Conservation (phyloP, 2,113 vertebrate species). For the Rhinogobius similis region DNA sequence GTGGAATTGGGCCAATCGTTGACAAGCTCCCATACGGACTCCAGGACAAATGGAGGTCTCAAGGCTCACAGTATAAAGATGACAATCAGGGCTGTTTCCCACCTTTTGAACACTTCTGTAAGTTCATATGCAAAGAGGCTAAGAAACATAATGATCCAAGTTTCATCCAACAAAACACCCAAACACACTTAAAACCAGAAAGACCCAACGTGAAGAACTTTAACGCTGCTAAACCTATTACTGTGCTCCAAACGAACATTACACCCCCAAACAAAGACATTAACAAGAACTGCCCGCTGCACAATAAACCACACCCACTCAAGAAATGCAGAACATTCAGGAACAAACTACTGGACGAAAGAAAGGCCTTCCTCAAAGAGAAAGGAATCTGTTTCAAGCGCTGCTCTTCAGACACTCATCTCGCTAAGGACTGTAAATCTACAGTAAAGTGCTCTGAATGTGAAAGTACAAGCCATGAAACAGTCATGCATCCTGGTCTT, state of each 20-base stretch:
- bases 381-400: too few species aligned
- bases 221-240: background rate
- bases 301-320: background rate
- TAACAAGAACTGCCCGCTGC: slow-evolving; percentile 11
- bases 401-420: slow-evolving; percentile 11
- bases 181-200: background rate
- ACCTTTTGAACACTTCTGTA: slow-evolving; percentile 13
- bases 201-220: background rate
- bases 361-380: slow-evolving; percentile 25
- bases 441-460: slow-evolving; percentile 33
- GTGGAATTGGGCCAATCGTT: slow-evolving; percentile 7
- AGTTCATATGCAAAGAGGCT: slow-evolving; percentile 6
- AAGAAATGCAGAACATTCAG: slow-evolving; percentile 22
- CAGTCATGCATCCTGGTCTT: slow-evolving; percentile 8
- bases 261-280: background rate
- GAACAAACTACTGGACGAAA: background rate
- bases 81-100: slow-evolving; percentile 10
- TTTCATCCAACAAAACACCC: background rate
- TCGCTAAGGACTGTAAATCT: slow-evolving; percentile 19
- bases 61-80: slow-evolving; percentile 15
- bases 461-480: background rate
- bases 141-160: slow-evolving; percentile 11
- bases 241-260: slow-evolving; percentile 5
- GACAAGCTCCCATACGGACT: slow-evolving; percentile 23
- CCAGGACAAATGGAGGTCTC: slow-evolving; percentile 16